phyloP scores from a whole-genome alignment of 1,140 invertebrate species.

The Drosophila sp. region DNA sequence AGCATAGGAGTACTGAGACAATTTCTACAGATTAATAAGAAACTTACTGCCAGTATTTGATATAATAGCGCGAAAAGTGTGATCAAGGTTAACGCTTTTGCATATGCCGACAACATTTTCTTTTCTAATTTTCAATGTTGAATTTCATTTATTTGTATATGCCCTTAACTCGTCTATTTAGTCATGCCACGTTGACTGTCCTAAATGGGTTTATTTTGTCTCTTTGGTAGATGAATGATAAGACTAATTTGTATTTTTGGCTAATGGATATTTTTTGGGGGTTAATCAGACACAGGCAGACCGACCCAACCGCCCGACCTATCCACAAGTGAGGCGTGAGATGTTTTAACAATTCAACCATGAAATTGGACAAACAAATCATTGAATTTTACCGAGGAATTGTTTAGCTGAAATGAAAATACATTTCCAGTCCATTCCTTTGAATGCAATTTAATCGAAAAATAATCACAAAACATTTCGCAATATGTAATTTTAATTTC shows the following conservation, averaged over 20 bases:
- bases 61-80: background rate
- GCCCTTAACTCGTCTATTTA: slow-evolving; percentile 31
- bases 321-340: background rate
- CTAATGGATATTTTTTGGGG: background rate
- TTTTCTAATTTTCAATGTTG: background rate
- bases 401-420: too few species aligned
- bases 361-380: background rate
- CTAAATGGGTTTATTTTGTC: slow-evolving; percentile 48
- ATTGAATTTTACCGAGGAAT: background rate
- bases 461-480: too few species aligned
- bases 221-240: slow-evolving; percentile 12
- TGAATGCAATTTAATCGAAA: too few species aligned
- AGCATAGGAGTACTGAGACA: too few species aligned
- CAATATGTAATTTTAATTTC: too few species aligned
- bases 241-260: slow-evolving; percentile 11
- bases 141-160: slow-evolving; percentile 6
- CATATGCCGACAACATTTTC: slow-evolving; percentile 23
- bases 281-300: background rate
- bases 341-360: slow-evolving; percentile 3
- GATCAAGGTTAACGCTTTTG: slow-evolving; percentile 7
- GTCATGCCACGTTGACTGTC: slow-evolving; percentile 57
- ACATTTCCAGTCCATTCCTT: too few species aligned
- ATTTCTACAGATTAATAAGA: too few species aligned
- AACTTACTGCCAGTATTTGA: slow-evolving; percentile 45
- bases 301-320: background rate